Evolutionary conservation across 2,797 vertebrate species (phyloP).

Genomic region (Rhinella marina): DNA sequence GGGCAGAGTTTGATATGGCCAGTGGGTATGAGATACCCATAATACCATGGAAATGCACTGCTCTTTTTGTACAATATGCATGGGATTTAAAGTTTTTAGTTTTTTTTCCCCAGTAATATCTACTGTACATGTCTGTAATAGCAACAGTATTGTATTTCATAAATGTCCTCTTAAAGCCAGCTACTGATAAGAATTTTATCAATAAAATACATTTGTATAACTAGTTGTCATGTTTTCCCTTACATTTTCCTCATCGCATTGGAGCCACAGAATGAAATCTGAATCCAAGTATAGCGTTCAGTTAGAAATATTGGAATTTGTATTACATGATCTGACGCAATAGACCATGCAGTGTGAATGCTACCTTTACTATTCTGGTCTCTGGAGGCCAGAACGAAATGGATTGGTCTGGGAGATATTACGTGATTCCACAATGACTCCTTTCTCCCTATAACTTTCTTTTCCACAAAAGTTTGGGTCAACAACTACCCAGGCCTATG

Average conservation of each 20-base stretch:
- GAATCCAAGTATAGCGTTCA: not conserved
- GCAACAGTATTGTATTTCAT: constrained; percentile 14
- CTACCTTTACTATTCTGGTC: not conserved
- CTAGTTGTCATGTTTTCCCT: not conserved
- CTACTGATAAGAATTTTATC: constrained; percentile 3
- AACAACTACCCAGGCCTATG: not conserved
- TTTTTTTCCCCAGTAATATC: not conserved
- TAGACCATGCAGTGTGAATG: not conserved
- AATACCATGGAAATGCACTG: not conserved
- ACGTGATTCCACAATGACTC: not conserved
- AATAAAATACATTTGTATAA: constrained; percentile 37
- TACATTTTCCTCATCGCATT: not conserved
- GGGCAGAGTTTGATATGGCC: not conserved
- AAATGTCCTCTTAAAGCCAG: not conserved
- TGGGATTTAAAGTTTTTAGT: not conserved
- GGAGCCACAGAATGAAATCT: not conserved
- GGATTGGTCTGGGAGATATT: not conserved
- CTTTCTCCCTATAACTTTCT: not conserved
- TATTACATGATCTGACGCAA: not conserved
- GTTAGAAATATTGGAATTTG: not conserved
- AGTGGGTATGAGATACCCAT: not conserved
- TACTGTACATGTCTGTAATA: constrained; percentile 14
- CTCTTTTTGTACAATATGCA: constrained; percentile 17
- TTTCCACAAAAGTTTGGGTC: not conserved
- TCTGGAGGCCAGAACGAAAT: not conserved